These are phyloP conservation scores for Gymnodraco acuticeps DNA, from an alignment of 2,797 vertebrate genomes.

Conservation along the genomic window DNA sequence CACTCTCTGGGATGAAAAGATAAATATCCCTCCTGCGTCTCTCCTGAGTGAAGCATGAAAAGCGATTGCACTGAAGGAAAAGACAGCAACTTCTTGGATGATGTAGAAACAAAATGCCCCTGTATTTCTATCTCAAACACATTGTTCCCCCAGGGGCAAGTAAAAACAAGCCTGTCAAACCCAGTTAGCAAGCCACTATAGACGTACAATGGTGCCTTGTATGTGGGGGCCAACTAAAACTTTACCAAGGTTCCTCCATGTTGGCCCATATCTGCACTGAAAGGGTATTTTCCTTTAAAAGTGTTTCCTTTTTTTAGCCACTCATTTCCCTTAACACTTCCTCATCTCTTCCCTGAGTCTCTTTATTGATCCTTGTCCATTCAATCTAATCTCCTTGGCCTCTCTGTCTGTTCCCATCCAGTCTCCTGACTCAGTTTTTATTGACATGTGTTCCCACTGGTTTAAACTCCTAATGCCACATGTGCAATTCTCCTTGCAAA, in stretches of 20 bases:
- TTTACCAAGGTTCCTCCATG: constrained; percentile 30
- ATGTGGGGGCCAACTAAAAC: constrained; percentile 58
- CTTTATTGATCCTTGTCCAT: constrained; percentile 19
- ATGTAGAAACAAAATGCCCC: constrained; percentile 72
- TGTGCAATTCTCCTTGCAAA: constrained; percentile 61
- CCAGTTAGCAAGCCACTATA: constrained; percentile 59
- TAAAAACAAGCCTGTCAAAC: constrained; percentile 75
- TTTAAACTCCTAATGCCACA: constrained; percentile 28
- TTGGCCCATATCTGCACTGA: constrained; percentile 40
- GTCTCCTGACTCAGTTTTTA: constrained; percentile 39
- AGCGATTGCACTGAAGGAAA: constrained; percentile 32
- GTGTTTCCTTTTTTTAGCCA: constrained; percentile 22
- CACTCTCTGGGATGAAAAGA: constrained; percentile 22
- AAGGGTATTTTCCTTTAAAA: constrained; percentile 46
- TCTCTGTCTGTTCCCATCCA: constrained; percentile 9
- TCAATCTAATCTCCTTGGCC: constrained; percentile 17
- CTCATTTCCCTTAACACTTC: constrained; percentile 24
- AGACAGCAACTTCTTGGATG: constrained; percentile 53
- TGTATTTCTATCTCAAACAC: constrained; percentile 78
- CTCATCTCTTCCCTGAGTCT: background rate
- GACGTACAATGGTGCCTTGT: constrained; percentile 77
- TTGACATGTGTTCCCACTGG: constrained; percentile 50
- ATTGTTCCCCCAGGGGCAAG: constrained; percentile 73
- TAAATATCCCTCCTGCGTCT: constrained; percentile 42
- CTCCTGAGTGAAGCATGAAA: constrained; percentile 56